These are phyloP conservation scores for Hypomecis punctinalis DNA, from an alignment of 2,888 invertebrate genomes.

Conservation along the genomic window DNA sequence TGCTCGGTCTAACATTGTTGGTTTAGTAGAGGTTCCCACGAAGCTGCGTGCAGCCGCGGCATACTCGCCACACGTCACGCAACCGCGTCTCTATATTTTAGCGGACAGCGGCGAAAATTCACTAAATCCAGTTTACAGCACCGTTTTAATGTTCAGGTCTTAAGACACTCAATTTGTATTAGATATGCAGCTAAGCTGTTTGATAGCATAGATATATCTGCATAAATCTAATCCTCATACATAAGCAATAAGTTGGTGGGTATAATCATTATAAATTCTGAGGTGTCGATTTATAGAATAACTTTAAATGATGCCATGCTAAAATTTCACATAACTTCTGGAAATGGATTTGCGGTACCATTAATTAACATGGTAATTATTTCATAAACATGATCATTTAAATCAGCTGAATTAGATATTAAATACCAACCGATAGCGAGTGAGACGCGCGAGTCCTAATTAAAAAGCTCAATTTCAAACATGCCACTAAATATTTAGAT, in stretches of 20 bases:
- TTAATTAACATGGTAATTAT: not conserved
- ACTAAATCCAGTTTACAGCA: conserved; percentile 26
- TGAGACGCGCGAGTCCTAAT: too few relatives aligned
- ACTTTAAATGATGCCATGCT: not conserved
- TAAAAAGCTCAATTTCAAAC: too few relatives aligned
- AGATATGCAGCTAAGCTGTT: conserved; percentile 8
- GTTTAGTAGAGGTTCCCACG: conserved; percentile 75
- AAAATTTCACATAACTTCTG: not conserved
- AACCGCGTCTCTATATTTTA: conserved; percentile 29
- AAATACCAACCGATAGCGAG: too few relatives aligned
- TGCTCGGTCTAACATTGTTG: conserved; percentile 52
- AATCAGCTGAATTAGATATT: too few relatives aligned
- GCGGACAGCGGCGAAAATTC: conserved; percentile 26
- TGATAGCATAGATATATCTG: conserved; percentile 6
- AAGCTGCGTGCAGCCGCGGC: conserved; percentile 45
- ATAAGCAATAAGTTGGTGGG: conserved; percentile 1
- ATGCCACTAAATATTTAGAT: too few relatives aligned
- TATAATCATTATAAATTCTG: not conserved
- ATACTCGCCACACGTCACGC: conserved; percentile 42
- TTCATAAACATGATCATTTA: too few relatives aligned
- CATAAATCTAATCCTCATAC: conserved; percentile 12
- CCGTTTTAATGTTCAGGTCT: conserved; percentile 17
- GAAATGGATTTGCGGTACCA: not conserved
- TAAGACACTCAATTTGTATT: conserved; percentile 12
- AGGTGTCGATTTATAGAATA: not conserved